phyloP scores from a whole-genome alignment of 2,888 invertebrate species.

The Phyto melanocephala region DNA sequence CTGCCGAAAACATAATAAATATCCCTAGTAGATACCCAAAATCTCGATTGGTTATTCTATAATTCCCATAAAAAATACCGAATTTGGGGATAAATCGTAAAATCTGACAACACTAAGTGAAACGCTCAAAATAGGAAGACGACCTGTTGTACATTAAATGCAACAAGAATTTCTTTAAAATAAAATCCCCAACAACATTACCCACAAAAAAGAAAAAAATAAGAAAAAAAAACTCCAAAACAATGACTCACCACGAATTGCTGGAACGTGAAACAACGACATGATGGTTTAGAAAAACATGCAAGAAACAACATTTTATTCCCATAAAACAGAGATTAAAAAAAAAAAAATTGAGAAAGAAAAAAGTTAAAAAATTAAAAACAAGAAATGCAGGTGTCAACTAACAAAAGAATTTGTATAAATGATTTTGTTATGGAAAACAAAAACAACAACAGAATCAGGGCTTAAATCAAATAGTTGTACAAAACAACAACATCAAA shows the following conservation, averaged over 20 bases:
- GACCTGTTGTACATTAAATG: conserved; percentile 33
- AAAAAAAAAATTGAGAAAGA: not conserved
- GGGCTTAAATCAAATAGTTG: not conserved
- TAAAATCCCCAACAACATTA: not conserved
- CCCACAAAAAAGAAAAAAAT: not conserved
- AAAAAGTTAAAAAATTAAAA: conserved; percentile 15
- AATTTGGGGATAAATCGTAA: no score
- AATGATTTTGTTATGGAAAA: conserved; percentile 15
- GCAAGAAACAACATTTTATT: conserved; percentile 23
- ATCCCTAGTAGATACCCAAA: no score
- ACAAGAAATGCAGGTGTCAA: conserved; percentile 56
- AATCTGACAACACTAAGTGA: no score
- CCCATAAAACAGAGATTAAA: conserved; percentile 39
- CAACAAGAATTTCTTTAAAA: no score
- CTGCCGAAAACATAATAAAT: no score
- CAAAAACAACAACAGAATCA: not conserved
- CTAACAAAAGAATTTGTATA: conserved; percentile 41
- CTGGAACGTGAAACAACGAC: not conserved
- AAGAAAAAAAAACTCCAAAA: not conserved
- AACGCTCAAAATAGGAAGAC: conserved; percentile 20
- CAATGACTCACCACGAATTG: conserved; percentile 1
- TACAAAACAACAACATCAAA: not conserved
- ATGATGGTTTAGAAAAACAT: not conserved
- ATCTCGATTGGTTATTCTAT: no score
- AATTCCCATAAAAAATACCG: no score